Percentiles rank a stretch among this genome's conserved stretches.
Conservation (phyloP, 2,888 invertebrate genomes). For the Rotaria macrura region DNA sequence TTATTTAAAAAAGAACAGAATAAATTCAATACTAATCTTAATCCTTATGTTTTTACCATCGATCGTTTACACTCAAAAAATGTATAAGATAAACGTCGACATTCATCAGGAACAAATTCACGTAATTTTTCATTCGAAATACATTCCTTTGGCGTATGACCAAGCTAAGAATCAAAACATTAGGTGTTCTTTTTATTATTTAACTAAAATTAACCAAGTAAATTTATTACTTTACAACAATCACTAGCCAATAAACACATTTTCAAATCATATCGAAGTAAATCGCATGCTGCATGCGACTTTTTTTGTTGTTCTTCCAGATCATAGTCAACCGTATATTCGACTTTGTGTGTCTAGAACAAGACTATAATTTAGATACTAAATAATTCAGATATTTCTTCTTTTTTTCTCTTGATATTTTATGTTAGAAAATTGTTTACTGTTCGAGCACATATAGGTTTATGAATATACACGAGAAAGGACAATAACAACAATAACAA, state of each 20-base stretch:
- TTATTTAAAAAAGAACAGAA: neutral
- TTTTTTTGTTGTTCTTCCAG: neutral
- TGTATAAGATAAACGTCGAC: conserved; percentile 28
- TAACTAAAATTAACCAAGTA: neutral
- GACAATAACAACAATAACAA: neutral
- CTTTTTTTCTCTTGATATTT: neutral
- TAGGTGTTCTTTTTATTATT: neutral
- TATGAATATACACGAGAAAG: neutral
- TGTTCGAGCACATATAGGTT: neutral
- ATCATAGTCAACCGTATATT: conserved; percentile 10
- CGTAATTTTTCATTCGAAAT: conserved; percentile 27
- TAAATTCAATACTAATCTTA: neutral
- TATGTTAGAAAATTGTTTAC: neutral
- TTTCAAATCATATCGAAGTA: conserved; percentile 33
- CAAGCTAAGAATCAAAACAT: neutral
- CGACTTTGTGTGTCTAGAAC: neutral
- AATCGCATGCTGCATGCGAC: conserved; percentile 35
- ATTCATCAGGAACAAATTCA: conserved; percentile 27
- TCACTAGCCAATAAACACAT: conserved; percentile 32
- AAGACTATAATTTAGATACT: neutral
- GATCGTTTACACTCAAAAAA: conserved; percentile 34
- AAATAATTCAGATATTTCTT: neutral
- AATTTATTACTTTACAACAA: conserved; percentile 24
- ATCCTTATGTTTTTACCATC: neutral
- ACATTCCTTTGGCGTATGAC: conserved; percentile 28